Base-by-base conservation (phyloP, 2,113 vertebrate genomes). In the Rissa tridactyla region DNA sequence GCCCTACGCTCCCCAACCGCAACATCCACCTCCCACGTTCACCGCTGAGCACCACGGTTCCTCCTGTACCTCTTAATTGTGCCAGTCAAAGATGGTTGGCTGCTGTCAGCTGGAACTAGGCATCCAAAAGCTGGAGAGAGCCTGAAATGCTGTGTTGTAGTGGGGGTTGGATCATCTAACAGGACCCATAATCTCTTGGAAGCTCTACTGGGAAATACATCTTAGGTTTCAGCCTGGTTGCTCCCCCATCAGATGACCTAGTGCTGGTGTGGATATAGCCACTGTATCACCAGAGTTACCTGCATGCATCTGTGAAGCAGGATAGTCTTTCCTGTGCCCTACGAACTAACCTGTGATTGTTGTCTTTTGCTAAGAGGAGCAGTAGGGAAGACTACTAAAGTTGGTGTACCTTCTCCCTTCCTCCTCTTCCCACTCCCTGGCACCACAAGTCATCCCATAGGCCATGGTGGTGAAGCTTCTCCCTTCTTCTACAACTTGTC, bases 1-100 rank as follows among this genome's bases (percentile, higher is more conserved):
- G 34, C 40, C 30, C 62, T 0, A 0, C 1, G 0, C 9, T 83
- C 49, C 23, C 29, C 1, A 2, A 29, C 2, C 3, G 1, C 42
- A 61, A 29, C 29, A 36, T 20, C 26, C 29, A 51, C 12, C 29
- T 47, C 57, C 57, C 52, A 15, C 3, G 1, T 38, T 73, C 46
- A 9, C 40, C 1, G 2, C 25, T 1, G 5, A 1, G 2, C 2
- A 5, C 25, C 68, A 23, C 1, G 0, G 11, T 8, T 52, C 29
- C 49, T 62, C 20, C 58, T 23, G 13, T 9, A 21, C 14, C 58
- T 73, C n/a, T 57, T 52, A 47, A 3, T 21, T 65, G 3, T 12
- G 19, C 6, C 44, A 34, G 15, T 2, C 2, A 0, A 42, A 69
- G 40, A 13, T 38, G 34, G 9, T 8, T 77, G 22, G 46, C 14